phyloP scores from a whole-genome alignment of 2,797 vertebrate genomes.

The Mastacembelus armatus region DNA sequence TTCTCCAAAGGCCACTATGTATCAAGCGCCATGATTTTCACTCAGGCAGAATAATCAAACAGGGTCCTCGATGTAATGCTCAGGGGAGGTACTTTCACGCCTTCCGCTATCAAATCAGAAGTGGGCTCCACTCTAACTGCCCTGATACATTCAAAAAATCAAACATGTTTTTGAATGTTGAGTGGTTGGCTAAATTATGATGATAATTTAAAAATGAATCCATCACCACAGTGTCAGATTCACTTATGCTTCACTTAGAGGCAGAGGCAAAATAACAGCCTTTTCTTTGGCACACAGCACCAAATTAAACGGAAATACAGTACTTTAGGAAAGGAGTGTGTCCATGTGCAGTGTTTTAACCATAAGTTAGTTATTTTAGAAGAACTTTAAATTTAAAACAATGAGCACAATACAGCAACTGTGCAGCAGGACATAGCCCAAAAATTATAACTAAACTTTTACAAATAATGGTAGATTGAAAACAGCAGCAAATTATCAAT shows the following conservation, averaged over 20 bases:
- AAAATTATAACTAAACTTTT: too few species aligned
- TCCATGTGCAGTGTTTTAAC: not conserved
- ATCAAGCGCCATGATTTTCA: constrained; percentile 21
- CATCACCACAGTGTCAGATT: not conserved
- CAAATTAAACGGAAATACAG: not conserved
- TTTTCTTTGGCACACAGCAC: not conserved
- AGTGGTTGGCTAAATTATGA: constrained; percentile 14
- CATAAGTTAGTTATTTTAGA: not conserved
- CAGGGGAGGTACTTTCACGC: constrained; percentile 8
- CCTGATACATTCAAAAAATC: constrained; percentile 1
- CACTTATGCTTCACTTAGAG: too few species aligned
- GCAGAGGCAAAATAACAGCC: not conserved
- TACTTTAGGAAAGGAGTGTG: not conserved
- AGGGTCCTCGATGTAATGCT: constrained; percentile 6
- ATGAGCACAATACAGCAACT: too few species aligned
- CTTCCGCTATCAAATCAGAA: constrained; percentile 23
- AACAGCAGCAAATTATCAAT: too few species aligned
- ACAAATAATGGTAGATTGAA: too few species aligned
- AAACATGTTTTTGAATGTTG: constrained; percentile 7
- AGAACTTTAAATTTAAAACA: not conserved
- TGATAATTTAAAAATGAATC: constrained; percentile 4
- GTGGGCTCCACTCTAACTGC: constrained; percentile 15
- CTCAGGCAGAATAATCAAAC: constrained; percentile 11
- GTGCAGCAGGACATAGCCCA: too few species aligned
- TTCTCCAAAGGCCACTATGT: not conserved